Evolutionary conservation across 2,797 vertebrate species (phyloP), one percentile per base, ranked within the genome.

Genomic region (Pogonophryne albipinna): DNA sequence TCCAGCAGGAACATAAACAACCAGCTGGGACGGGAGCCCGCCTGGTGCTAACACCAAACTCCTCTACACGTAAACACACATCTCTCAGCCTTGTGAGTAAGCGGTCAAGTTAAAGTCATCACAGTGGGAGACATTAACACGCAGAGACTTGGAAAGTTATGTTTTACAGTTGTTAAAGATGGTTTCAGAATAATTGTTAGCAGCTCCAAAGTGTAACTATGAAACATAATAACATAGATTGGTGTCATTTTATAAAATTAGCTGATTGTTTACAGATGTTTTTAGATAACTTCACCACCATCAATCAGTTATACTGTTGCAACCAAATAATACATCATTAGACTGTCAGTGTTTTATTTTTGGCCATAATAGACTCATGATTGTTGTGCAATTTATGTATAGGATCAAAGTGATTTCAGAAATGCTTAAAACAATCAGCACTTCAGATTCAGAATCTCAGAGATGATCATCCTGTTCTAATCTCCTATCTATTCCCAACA

Each of bases 1-100:
- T 93, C 70, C 83, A 80, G 81, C 74, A 84, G 78, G 88, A 84
- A 90, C 83, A 87, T 93, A 94, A 94, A 95, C 91, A 94, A 74
- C 57, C 70, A 66, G 84, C 49, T 70, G 82, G 85, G 89, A 85
- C 76, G 70, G 89, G 73, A 87, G 83, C 67, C 74, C 81, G 80
- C 75, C 79, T 62, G 78, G 84, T 82, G 84, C 82, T 86, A 77
- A 91, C 49, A 83, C 75, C 80, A 78, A 82, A 75, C 85, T 84
- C 77, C 60, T 79, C 49, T 10, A 72, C 60, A 11, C 27, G 60
- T 83, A 87, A 90, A 88, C 89, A 86, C 68, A 80, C 76, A 76
- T 80, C 62, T 42, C 41, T 89, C 78, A 75, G 78, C 73, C 78
- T 66, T 74, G 77, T 65, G 71, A 82, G 58, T 67, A 76, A 76